phyloP scores from a whole-genome alignment of 2,888 invertebrate genomes.

The Diarsia dahlii region DNA sequence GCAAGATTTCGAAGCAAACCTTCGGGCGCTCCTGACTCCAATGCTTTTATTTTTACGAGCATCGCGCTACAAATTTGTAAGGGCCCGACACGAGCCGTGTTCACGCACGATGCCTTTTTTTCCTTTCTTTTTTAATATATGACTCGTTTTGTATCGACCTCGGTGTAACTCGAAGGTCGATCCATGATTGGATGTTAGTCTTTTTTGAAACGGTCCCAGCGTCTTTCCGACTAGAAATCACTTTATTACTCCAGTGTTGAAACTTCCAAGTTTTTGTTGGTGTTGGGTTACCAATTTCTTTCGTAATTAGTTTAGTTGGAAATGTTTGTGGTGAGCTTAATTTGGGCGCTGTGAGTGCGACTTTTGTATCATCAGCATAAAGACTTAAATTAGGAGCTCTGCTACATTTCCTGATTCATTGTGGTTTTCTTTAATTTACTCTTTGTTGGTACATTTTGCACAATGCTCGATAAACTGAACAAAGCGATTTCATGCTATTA shows the following conservation, averaged over 20 bases:
- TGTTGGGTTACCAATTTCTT: conserved; percentile 17
- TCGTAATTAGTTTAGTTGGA: conserved; percentile 19
- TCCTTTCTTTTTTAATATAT: conserved; percentile 71
- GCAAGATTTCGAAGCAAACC: conserved; percentile 50
- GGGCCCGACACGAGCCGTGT: conserved; percentile 75
- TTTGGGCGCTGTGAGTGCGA: background rate
- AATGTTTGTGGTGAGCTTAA: conserved; percentile 4
- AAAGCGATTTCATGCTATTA: conserved; percentile 25
- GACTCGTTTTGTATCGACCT: conserved; percentile 78
- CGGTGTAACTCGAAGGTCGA: conserved; percentile 73
- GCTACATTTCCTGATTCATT: conserved; percentile 25
- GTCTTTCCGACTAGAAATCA: conserved; percentile 56
- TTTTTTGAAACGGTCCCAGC: conserved; percentile 54
- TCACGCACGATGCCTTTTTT: conserved; percentile 73
- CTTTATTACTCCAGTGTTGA: conserved; percentile 60
- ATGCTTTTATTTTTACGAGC: conserved; percentile 75
- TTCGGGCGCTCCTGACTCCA: conserved; percentile 46
- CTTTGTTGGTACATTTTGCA: conserved; percentile 10
- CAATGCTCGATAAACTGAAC: conserved; percentile 6
- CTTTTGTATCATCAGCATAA: background rate
- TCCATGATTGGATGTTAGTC: conserved; percentile 61
- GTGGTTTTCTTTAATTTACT: conserved; percentile 10
- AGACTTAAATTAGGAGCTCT: conserved; percentile 8
- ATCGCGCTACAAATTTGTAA: conserved; percentile 82
- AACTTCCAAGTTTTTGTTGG: conserved; percentile 47